Base-by-base conservation (phyloP, 1,140 invertebrate genomes). In the Psilanteris sp. region DNA sequence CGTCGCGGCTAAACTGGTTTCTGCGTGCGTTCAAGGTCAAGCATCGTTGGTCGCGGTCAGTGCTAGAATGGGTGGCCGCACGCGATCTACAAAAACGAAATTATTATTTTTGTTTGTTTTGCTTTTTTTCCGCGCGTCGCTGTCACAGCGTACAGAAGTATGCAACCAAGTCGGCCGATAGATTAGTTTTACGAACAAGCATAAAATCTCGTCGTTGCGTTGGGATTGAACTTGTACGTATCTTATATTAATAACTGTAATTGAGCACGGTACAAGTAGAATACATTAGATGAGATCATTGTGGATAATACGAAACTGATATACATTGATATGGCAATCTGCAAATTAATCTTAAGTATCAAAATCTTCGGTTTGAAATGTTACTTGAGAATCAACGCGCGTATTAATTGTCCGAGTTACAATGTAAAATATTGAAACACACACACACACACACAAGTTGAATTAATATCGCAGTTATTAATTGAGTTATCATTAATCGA, bases 281-380 rank as follows among this genome's bases (percentile, higher is more conserved):
- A 50, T 64, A 39, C 44, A 64, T 55, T 48, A 48, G 39, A 72
- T 57, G 57, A 64, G 64, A 72, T 73, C 70, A 73, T 66, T 59
- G 61, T 37, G 43, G 50, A 62, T 66, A 52, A 59, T 43, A 29
- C 41, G 70, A 52, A 73, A 73, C 15, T 44, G 59, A 66, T 64
- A 73, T 15, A 57, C 31, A 44, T 29, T 46, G 55, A 36, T 61
- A 44, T 27, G 22, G 37, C 68, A 41, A 72, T 72, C 55, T 46
- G 57, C 68, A 32, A 57, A 50, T 64, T 43, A 57, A 57, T 50
- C 48, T 73, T 48, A 41, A 73, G 31, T 73, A 73, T 66, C 59
- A 32, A 34, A 73, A 50, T 13, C 41, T 66, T 59, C 24, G 57
- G 26, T 50, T 39, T 26, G 34, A 44, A 66, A 52, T 31, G 59